Conservation (phyloP, 2,888 invertebrate genomes). For the Rhyacophila evoluta region DNA sequence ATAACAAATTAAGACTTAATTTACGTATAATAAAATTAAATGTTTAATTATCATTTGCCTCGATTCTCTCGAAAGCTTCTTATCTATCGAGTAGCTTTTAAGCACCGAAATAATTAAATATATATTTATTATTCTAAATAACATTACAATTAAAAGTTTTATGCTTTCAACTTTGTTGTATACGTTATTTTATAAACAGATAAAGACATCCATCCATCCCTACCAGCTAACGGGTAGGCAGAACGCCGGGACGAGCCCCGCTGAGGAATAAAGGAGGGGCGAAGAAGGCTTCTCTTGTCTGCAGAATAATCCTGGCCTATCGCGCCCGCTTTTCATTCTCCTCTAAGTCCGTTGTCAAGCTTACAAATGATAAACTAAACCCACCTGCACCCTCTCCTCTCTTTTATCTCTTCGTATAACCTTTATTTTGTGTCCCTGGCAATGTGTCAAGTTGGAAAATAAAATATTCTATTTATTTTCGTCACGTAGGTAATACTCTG, state of each 20-base stretch:
- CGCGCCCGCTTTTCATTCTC: slow-evolving; percentile 43
- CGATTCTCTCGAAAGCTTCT: too few relatives aligned
- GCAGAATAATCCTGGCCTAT: slow-evolving; percentile 45
- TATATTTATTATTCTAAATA: background rate
- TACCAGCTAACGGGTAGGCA: background rate
- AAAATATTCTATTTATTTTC: slow-evolving; percentile 24
- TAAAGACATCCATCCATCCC: slow-evolving; percentile 12
- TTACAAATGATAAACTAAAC: slow-evolving; percentile 52
- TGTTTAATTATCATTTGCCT: too few relatives aligned
- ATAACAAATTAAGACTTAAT: too few relatives aligned
- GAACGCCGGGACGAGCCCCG: background rate
- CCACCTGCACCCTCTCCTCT: slow-evolving; percentile 39
- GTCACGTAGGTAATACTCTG: slow-evolving; percentile 6
- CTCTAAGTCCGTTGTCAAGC: slow-evolving; percentile 46
- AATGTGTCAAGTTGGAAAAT: slow-evolving; percentile 19
- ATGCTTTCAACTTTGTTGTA: too few relatives aligned
- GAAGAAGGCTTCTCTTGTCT: slow-evolving; percentile 39
- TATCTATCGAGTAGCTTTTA: background rate
- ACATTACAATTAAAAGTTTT: too few relatives aligned
- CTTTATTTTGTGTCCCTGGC: slow-evolving; percentile 25
- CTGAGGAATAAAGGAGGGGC: slow-evolving; percentile 1
- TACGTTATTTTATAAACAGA: background rate
- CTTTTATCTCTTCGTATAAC: background rate
- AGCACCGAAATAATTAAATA: background rate
- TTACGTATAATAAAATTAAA: too few relatives aligned